Base-by-base conservation (phyloP, 2,113 vertebrate genomes). In the Calyptomena viridis region DNA sequence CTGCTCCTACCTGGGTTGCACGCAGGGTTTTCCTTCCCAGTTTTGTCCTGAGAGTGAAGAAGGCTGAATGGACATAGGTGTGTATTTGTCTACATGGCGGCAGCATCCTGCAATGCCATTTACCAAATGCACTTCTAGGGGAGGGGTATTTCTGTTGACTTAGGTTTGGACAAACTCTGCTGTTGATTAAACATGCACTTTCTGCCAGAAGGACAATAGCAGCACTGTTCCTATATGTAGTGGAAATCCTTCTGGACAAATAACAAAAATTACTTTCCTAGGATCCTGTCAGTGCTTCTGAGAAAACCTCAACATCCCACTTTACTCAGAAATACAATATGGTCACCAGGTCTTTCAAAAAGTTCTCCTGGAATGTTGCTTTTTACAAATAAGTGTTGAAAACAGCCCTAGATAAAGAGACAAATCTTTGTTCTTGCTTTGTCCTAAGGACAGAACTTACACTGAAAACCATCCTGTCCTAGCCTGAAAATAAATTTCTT, bases 1-100 rank as follows among this genome's bases (percentile, higher is more conserved):
- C 94, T 95, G 82, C 75, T 96, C 59, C 74, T 66, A 30, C 59
- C 62, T 4, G 6, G 80, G 53, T 94, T 37, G 50, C 87, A 92
- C 3, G 6, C 69, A 66, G 60, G 71, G 2, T 39, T 94, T 49
- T 10, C 8, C 33, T 63, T 89, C 96, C 96, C 95, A 96, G 56
- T 87, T 6, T 31, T 44, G 96, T 93, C 90, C 76, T 77, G 46
- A 17, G 33, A 35, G 46, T 82, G 58, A 76, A 68, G 64, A 93
- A 96, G 93, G 81, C 76, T 56, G 89, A 23, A 46, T 25, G 37
- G 88, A 50, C 85, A 87, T 93, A 97, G 95, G 96, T 96, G 95
- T 97, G 63, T 49, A 31, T 86, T 90, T 91, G 52, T 44, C 55
- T 87, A 68, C 19, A 5, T 3, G 18, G 35, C 59, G 69, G 73